These are phyloP conservation scores for Mimachlamys varia DNA, from an alignment of 2,888 invertebrate species.

Conservation along the genomic window DNA sequence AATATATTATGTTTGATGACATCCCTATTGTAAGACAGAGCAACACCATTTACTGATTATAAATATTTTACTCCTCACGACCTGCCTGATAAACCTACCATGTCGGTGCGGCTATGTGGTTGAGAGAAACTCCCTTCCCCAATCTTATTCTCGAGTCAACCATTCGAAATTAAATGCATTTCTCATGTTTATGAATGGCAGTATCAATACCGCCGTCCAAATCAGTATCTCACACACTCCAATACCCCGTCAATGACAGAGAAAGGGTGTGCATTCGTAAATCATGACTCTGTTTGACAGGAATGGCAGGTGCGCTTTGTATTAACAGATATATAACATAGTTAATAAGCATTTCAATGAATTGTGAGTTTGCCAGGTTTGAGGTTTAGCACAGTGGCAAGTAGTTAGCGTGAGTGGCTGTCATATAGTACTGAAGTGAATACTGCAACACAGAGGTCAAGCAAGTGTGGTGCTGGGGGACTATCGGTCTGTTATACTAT, in stretches of 20 bases:
- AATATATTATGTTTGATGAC: too few relatives aligned
- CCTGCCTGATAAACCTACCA: too few relatives aligned
- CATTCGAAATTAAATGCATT: background rate
- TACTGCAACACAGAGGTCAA: background rate
- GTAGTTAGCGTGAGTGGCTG: background rate
- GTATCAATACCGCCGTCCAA: background rate
- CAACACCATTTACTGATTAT: too few relatives aligned
- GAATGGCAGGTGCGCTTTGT: background rate
- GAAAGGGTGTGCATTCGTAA: background rate
- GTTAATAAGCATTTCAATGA: background rate
- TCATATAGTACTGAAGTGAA: background rate
- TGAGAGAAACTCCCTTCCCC: too few relatives aligned
- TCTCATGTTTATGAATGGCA: background rate
- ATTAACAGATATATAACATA: background rate
- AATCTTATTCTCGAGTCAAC: background rate
- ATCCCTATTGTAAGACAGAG: too few relatives aligned
- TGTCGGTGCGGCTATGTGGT: too few relatives aligned
- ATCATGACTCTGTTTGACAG: background rate
- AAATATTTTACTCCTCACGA: too few relatives aligned
- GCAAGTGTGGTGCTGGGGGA: too few relatives aligned
- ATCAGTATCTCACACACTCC: background rate
- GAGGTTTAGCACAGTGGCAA: background rate
- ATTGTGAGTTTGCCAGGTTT: background rate
- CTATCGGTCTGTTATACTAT: too few relatives aligned
- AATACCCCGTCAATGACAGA: background rate